Base-by-base conservation (phyloP, 2,888 invertebrate genomes). In the Amphipyra berbera region DNA sequence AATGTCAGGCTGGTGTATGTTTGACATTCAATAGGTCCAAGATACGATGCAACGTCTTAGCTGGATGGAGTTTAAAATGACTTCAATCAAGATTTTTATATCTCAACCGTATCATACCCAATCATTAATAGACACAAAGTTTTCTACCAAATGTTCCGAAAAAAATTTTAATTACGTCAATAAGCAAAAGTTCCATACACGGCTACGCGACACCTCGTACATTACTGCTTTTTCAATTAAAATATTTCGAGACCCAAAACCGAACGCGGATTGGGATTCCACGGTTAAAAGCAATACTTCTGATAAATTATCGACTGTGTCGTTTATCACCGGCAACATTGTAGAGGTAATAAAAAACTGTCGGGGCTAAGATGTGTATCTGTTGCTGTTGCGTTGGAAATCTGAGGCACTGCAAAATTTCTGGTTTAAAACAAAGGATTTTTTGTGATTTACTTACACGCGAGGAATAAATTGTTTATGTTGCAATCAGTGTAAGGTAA, bases 231-330 rank as follows among this genome's bases (percentile, higher is more conserved):
- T 73, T 68, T 67, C 61, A 72, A 69, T 76, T 76, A 78, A 69
- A 78, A 69, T 65, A 64, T 66, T 76, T 72, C 41, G 15, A 61
- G 61, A 44, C 21, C 58, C 54, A 62, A 66, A 62, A 69, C 54
- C 62, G 67, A 66, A 72, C 64, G 63, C 74, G 55, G 63, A 68
- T 57, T 57, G 68, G 64, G 44, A 70, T 72, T 66, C 68, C 53
- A 67, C 65, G 54, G 68, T 68, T 68, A 79, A 74, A 78, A 76
- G 77, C 70, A 69, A 78, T 78, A 78, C 79, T 76, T 73, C 78
- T 67, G 78, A 78, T 78, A 78, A 78, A 78, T 78, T 78, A 78
- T 76, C 63, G 68, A 35, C 15, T 60, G 63, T 62, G 69, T 79
- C 74, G 72, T 78, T 72, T 76, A 78, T 78, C 74, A 78, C 67